These are phyloP conservation scores for Pinna nobilis DNA, from an alignment of 1,140 invertebrate species.

Conservation along the genomic window DNA sequence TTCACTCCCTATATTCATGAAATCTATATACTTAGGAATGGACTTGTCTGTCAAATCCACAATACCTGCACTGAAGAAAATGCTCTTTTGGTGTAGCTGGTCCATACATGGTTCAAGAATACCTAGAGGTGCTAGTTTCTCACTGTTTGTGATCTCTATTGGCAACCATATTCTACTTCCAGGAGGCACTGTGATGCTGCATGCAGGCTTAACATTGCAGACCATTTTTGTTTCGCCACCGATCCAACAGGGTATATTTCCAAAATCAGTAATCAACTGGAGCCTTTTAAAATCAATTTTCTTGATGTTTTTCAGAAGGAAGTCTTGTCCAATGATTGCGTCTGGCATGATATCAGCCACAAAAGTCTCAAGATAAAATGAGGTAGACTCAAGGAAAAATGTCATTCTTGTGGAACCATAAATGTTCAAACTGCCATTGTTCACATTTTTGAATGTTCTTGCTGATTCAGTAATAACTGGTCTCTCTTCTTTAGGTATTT, in stretches of 20 bases:
- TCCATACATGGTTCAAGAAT: conserved; percentile 10
- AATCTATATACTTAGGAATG: background rate
- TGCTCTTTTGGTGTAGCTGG: background rate
- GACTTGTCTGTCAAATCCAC: background rate
- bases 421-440: background rate
- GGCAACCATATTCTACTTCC: conserved; percentile 8
- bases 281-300: conserved; percentile 28
- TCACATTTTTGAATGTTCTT: background rate
- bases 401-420: background rate
- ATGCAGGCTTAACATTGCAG: conserved; percentile 13
- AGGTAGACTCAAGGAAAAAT: too few species aligned
- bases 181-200: conserved; percentile 22
- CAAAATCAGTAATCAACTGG: background rate
- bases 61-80: background rate
- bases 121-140: conserved; percentile 8
- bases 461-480: background rate
- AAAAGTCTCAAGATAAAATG: background rate
- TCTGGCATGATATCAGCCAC: conserved; percentile 15
- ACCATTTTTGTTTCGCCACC: conserved; percentile 32
- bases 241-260: conserved; percentile 19
- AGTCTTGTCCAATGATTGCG: conserved; percentile 32
- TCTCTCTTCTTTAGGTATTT: background rate
- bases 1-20: conserved; percentile 9
- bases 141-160: conserved; percentile 2
- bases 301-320: conserved; percentile 19